Conservation (phyloP, 2,888 invertebrate species). For the Erebia palarica region DNA sequence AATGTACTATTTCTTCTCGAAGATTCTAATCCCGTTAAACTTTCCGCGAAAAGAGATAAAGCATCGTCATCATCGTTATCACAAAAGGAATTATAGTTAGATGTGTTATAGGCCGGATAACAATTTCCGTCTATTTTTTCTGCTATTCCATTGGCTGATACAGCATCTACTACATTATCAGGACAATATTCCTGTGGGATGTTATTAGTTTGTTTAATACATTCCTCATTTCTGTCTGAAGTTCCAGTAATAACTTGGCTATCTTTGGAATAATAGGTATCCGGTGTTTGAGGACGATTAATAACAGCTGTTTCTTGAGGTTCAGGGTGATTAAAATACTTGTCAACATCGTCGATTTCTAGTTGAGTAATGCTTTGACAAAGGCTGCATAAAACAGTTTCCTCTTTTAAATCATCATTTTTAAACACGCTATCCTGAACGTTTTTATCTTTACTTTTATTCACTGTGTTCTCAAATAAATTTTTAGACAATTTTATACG, state of each 20-base stretch:
- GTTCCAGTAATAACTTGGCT: not conserved
- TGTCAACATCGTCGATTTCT: slow-evolving; percentile 9
- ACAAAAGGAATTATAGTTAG: slow-evolving; percentile 2
- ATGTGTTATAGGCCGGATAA: not conserved
- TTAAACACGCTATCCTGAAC: slow-evolving; percentile 48
- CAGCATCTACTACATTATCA: not conserved
- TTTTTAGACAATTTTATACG: not conserved
- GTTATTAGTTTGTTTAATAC: not conserved
- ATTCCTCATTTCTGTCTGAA: not conserved
- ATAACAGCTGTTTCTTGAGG: not conserved
- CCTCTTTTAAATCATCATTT: slow-evolving; percentile 48
- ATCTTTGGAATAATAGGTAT: slow-evolving; percentile 1
- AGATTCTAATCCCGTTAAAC: slow-evolving; percentile 64
- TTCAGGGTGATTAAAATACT: not conserved
- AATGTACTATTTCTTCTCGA: slow-evolving; percentile 45
- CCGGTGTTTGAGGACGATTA: not conserved
- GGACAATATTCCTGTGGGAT: not conserved
- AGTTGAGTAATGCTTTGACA: slow-evolving; percentile 45
- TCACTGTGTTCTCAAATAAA: not conserved
- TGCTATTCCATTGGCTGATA: not conserved
- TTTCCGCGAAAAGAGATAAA: slow-evolving; percentile 69
- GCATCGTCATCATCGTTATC: slow-evolving; percentile 65
- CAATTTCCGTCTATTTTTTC: not conserved
- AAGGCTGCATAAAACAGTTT: slow-evolving; percentile 48
- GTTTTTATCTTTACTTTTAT: slow-evolving; percentile 33